phyloP scores from a whole-genome alignment of 2,797 vertebrate genomes.

The Sciurus vulgaris region DNA sequence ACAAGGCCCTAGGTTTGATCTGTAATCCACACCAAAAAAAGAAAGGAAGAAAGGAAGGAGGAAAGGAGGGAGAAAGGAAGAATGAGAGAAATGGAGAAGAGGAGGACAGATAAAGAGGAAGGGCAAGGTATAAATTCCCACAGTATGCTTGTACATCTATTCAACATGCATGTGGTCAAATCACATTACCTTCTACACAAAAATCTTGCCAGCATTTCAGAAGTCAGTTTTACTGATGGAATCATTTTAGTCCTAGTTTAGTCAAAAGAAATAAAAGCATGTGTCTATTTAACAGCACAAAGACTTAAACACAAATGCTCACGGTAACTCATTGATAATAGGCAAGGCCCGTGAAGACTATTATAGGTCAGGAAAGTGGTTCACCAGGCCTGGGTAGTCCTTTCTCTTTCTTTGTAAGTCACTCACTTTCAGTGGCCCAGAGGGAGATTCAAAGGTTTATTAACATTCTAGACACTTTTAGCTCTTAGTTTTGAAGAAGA shows the following conservation, averaged over 20 bases:
- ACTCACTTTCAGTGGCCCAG: background rate
- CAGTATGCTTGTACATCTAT: background rate
- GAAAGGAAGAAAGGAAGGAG: too few relatives aligned
- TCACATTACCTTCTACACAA: background rate
- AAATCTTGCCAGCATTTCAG: background rate
- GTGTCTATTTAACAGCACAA: background rate
- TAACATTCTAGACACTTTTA: background rate
- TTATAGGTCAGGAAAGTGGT: background rate
- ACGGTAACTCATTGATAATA: background rate
- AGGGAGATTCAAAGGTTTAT: background rate
- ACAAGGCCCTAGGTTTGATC: too few relatives aligned
- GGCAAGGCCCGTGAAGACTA: background rate
- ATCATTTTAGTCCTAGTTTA: slow-evolving; percentile 2
- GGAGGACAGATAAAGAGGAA: background rate
- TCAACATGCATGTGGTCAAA: background rate
- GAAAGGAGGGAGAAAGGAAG: too few relatives aligned
- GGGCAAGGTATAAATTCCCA: background rate
- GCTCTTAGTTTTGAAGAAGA: too few relatives aligned
- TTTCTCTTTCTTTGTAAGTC: background rate
- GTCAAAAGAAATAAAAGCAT: background rate
- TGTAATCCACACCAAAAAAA: background rate
- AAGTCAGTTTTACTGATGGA: background rate
- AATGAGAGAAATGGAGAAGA: too few relatives aligned
- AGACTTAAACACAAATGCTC: background rate
- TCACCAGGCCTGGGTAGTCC: too few relatives aligned